Evolutionary conservation across 1,140 invertebrate genomes (phyloP).

Genomic region (Pygmarrhopalites habei): DNA sequence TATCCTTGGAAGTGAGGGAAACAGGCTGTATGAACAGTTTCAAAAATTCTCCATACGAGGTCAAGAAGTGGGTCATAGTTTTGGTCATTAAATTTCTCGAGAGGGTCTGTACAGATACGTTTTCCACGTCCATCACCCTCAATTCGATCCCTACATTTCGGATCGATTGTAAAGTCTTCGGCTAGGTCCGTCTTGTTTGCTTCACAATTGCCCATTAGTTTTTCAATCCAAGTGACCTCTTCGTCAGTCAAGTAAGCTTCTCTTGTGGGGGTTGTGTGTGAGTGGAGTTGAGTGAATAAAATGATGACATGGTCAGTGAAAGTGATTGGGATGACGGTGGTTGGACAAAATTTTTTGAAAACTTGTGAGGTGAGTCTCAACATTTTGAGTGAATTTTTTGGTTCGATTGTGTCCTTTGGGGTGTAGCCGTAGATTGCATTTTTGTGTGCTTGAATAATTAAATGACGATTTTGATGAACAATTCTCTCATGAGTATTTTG

Average conservation of each 20-base stretch:
- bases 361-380: not conserved
- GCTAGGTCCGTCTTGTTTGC: not conserved
- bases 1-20: constrained; percentile 5
- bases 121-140: not conserved
- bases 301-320: not conserved
- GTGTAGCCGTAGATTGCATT: not conserved
- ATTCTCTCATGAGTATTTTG: not conserved
- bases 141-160: not conserved
- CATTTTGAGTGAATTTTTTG: not conserved
- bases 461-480: not conserved
- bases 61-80: constrained; percentile 2
- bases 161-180: not conserved
- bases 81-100: not conserved
- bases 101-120: not conserved
- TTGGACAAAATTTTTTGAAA: not conserved
- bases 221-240: not conserved
- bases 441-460: not conserved
- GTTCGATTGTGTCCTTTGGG: not conserved
- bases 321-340: not conserved
- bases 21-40: constrained; percentile 9
- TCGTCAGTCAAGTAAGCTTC: not conserved
- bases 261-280: not conserved
- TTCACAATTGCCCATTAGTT: not conserved
- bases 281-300: not conserved
- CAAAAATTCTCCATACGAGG: constrained; percentile 6